phyloP scores from a whole-genome alignment of 1,140 invertebrate species.

The Ditylenchus dipsaci region DNA sequence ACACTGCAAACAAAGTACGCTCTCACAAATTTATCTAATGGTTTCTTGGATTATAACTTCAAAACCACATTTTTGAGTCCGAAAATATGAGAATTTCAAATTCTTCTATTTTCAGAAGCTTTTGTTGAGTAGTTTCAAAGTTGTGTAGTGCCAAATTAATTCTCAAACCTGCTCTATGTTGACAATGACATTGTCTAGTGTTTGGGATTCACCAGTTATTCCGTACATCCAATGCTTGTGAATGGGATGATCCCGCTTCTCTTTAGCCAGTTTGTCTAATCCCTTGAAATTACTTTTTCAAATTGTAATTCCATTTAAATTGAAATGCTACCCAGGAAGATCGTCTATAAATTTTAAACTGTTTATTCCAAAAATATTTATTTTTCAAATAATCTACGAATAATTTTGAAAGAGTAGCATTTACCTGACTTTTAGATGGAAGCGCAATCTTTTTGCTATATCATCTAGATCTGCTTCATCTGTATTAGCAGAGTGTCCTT shows the following conservation, averaged over 20 bases:
- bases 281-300: not conserved
- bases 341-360: conserved; percentile 9
- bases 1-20: conserved; percentile 34
- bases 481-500: too few species aligned
- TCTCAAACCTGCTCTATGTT: conserved; percentile 52
- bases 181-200: conserved; percentile 45
- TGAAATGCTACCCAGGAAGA: conserved; percentile 31
- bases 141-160: too few species aligned
- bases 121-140: too few species aligned
- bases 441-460: conserved; percentile 34
- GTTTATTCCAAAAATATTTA: too few species aligned
- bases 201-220: conserved; percentile 43
- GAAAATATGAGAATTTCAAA: not conserved
- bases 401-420: too few species aligned
- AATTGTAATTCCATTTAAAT: not conserved
- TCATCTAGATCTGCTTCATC: conserved; percentile 14
- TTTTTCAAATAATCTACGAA: too few species aligned
- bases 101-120: not conserved
- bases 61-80: not conserved
- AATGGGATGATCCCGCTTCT: conserved; percentile 42
- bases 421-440: conserved; percentile 41
- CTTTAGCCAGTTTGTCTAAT: conserved; percentile 1
- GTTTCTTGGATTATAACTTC: too few species aligned
- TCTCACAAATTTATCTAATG: too few species aligned
- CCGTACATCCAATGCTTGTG: conserved; percentile 49